These are phyloP conservation scores for Falco concolor DNA, from an alignment of 2,797 vertebrate species.

Conservation along the genomic window DNA sequence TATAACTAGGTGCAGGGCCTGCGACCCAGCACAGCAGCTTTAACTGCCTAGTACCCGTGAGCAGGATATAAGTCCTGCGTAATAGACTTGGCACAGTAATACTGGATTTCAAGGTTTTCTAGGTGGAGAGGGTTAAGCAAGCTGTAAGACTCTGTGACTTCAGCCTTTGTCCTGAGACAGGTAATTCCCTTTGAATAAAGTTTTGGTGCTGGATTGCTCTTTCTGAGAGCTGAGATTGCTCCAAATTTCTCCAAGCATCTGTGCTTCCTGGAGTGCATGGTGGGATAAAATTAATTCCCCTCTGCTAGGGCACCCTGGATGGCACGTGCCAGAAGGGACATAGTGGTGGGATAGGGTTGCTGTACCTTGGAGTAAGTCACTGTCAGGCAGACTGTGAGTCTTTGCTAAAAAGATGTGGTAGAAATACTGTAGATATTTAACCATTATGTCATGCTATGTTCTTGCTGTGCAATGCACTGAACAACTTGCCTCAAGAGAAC, in stretches of 20 bases:
- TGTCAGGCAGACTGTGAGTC: not conserved
- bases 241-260: not conserved
- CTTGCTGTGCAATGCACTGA: not conserved
- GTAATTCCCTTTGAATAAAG: not conserved
- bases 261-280: not conserved
- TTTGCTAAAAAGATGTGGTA: not conserved
- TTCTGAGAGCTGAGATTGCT: not conserved
- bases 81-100: not conserved
- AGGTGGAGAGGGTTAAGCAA: not conserved
- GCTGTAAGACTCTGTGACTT: not conserved
- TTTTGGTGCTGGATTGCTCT: not conserved
- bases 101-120: not conserved
- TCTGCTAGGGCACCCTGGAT: not conserved
- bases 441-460: accelerated
- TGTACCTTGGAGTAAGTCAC: accelerated
- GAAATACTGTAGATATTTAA: not conserved
- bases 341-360: accelerated
- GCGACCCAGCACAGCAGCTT: not conserved
- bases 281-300: not conserved
- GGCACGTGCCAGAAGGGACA: not conserved
- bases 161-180: not conserved
- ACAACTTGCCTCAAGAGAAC: not conserved
- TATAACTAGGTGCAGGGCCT: not conserved
- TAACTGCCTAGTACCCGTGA: not conserved
- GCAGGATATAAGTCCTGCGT: not conserved